A percentile compares a stretch with the other conserved stretches of the same genome.
phyloP scores from a whole-genome alignment of 2,797 vertebrate species.

The Heliangelus exortis region DNA sequence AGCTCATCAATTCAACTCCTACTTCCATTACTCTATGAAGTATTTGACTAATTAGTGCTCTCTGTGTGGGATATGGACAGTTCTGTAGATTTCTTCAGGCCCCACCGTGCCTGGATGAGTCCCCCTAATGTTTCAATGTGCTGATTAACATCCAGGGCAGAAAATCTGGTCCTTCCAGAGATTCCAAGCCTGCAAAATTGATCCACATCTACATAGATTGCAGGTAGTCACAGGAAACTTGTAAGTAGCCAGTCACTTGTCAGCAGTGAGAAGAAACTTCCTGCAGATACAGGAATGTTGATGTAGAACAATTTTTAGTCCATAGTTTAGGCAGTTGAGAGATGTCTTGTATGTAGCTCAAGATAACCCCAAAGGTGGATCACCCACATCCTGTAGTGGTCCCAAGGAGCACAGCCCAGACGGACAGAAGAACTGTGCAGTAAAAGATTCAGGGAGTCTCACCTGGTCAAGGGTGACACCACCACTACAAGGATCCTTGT shows the following conservation, averaged over 20 bases:
- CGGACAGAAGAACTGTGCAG: background rate
- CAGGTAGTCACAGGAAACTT: background rate
- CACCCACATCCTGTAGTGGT: rapidly evolving
- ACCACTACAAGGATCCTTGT: background rate
- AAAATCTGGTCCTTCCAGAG: background rate
- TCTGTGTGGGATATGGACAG: background rate
- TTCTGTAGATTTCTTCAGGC: background rate
- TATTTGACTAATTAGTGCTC: background rate
- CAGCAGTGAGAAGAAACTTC: background rate
- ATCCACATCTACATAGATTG: background rate
- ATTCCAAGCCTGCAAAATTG: background rate
- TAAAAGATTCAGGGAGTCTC: background rate
- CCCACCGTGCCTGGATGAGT: background rate
- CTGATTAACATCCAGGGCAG: background rate
- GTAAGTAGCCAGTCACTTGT: background rate
- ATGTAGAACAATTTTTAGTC: background rate
- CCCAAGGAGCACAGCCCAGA: background rate
- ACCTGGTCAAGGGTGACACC: background rate
- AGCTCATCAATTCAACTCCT: background rate
- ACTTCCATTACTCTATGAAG: background rate
- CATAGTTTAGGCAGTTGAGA: background rate
- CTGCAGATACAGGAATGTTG: background rate
- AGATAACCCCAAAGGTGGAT: background rate
- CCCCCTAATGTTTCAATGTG: background rate
- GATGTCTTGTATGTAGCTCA: background rate